phyloP scores from a whole-genome alignment of 2,888 invertebrate genomes.

The Eilema griseolum region DNA sequence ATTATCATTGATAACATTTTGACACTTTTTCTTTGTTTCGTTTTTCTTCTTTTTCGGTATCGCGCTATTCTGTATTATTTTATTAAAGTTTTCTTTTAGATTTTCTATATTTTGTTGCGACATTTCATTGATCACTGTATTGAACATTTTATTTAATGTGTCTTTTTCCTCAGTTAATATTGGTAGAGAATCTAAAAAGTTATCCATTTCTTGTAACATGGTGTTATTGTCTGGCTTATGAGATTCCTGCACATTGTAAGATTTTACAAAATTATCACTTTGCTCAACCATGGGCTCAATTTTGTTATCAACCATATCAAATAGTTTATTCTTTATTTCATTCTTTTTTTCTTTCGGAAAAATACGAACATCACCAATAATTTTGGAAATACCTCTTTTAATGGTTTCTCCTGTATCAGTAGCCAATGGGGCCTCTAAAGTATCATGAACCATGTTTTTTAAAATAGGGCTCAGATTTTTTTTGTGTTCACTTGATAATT shows the following conservation, averaged over 20 bases:
- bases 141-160: not conserved
- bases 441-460: conserved; percentile 7
- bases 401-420: not conserved
- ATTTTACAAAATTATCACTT: not conserved
- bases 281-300: not conserved
- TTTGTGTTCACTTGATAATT: not conserved
- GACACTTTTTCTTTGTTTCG: not conserved
- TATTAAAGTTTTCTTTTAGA: not conserved
- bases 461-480: not conserved
- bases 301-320: conserved; percentile 3
- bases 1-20: not conserved
- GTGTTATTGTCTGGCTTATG: not conserved
- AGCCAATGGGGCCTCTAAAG: not conserved
- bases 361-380: not conserved
- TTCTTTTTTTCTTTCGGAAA: conserved; percentile 1
- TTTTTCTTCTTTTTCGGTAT: not conserved
- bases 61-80: not conserved
- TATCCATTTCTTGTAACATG: not conserved
- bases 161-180: conserved; percentile 8
- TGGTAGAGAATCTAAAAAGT: conserved; percentile 2
- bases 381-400: conserved; percentile 2
- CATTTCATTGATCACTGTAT: not conserved
- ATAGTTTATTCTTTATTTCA: conserved; percentile 2
- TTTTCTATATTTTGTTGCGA: not conserved
- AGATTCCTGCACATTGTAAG: not conserved